These are phyloP conservation scores for Rallus crepitans DNA, from an alignment of 2,797 vertebrate species.

Conservation along the genomic window DNA sequence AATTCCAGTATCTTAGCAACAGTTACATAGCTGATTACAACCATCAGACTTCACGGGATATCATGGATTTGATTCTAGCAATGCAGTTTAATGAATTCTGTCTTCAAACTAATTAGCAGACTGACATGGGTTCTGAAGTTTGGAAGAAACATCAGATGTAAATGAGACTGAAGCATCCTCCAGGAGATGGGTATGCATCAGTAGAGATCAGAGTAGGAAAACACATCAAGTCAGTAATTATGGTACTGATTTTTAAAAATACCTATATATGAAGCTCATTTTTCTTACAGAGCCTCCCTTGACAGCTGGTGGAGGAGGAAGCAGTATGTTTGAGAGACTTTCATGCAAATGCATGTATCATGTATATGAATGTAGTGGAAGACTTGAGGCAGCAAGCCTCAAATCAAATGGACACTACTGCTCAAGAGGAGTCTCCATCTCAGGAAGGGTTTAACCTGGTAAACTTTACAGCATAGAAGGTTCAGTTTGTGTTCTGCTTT, in stretches of 20 bases:
- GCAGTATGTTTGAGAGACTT: not conserved
- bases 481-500: not conserved
- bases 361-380: not conserved
- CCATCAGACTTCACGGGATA: constrained; percentile 47
- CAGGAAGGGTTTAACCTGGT: not conserved
- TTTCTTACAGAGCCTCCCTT: not conserved
- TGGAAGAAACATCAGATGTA: not conserved
- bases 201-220: not conserved
- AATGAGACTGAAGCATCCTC: not conserved
- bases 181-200: not conserved
- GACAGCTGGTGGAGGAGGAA: not conserved
- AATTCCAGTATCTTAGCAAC: constrained; percentile 67
- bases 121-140: not conserved
- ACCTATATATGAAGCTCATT: not conserved
- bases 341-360: not conserved
- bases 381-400: not conserved
- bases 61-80: constrained; percentile 48
- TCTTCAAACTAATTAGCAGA: not conserved
- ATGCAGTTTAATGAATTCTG: constrained; percentile 28
- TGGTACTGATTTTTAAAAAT: not conserved
- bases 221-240: not conserved
- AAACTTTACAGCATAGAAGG: not conserved
- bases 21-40: constrained; percentile 52
- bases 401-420: not conserved
- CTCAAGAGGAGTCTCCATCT: not conserved